phyloP scores from a whole-genome alignment of 1,140 invertebrate species.

The Nephila pilipes region DNA sequence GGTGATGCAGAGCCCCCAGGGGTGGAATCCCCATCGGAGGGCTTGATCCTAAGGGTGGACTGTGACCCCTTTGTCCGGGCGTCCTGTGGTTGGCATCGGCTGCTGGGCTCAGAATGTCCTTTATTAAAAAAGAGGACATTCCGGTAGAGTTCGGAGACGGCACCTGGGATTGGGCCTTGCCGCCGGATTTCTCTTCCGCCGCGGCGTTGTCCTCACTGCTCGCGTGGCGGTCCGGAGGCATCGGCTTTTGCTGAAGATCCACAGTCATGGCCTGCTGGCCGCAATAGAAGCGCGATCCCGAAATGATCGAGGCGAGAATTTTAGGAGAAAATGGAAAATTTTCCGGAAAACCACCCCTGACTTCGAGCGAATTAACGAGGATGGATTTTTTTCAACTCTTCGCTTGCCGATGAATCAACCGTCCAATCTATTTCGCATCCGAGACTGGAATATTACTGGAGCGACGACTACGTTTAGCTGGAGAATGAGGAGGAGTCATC shows the following conservation, averaged over 20 bases:
- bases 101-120: slow-evolving; percentile 54
- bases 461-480: neutral
- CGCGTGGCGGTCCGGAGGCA: slow-evolving; percentile 70
- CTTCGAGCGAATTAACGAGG: neutral
- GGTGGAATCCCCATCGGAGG: slow-evolving; percentile 42
- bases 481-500: neutral
- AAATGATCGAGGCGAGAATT: slow-evolving; percentile 58
- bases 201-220: slow-evolving; percentile 55
- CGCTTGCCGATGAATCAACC: neutral
- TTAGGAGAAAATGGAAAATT: neutral
- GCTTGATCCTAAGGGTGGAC: slow-evolving; percentile 60
- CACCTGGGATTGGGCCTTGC: neutral
- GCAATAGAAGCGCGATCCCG: slow-evolving; percentile 61
- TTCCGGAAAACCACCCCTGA: neutral
- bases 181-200: slow-evolving; percentile 40
- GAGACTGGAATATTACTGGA: neutral
- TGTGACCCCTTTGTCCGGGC: slow-evolving; percentile 28
- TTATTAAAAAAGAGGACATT: slow-evolving; percentile 59
- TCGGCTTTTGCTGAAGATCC: slow-evolving; percentile 68
- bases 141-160: slow-evolving; percentile 38
- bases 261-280: slow-evolving; percentile 76
- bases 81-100: slow-evolving; percentile 10
- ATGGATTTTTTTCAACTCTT: neutral
- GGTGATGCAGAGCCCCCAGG: slow-evolving; percentile 10
- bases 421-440: slow-evolving; percentile 1